These are phyloP conservation scores for Neoscelio sp. DNA, from an alignment of 2,888 invertebrate species.

Conservation along the genomic window DNA sequence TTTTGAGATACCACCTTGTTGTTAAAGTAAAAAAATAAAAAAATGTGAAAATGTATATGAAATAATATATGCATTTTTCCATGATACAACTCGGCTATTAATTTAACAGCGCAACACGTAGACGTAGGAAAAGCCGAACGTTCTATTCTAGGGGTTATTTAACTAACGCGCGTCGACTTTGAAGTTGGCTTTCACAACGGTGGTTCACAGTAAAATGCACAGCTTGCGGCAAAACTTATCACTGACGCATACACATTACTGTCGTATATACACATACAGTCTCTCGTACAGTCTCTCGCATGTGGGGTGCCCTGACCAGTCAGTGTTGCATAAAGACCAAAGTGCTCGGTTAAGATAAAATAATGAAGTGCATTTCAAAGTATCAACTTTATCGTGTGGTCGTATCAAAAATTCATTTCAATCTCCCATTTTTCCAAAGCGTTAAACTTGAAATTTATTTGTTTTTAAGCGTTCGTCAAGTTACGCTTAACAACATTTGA, in stretches of 20 bases:
- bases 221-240: slow-evolving; percentile 51
- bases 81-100: slow-evolving; percentile 6
- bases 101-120: slow-evolving; percentile 39
- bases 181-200: slow-evolving; percentile 38
- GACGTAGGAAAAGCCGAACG: slow-evolving; percentile 19
- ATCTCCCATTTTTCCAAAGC: too few relatives aligned
- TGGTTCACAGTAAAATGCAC: slow-evolving; percentile 48
- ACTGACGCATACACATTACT: slow-evolving; percentile 34
- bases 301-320: slow-evolving; percentile 11
- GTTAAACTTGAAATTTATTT: too few relatives aligned
- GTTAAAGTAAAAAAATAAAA: neutral
- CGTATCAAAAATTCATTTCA: too few relatives aligned
- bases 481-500: too few relatives aligned
- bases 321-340: slow-evolving; percentile 42
- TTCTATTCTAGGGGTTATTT: slow-evolving; percentile 47
- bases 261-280: neutral
- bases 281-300: neutral
- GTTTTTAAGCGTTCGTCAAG: too few relatives aligned
- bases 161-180: slow-evolving; percentile 48
- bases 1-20: too few relatives aligned
- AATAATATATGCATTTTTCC: too few relatives aligned
- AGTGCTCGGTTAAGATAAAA: slow-evolving; percentile 36
- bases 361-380: slow-evolving; percentile 41
- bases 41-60: too few relatives aligned
- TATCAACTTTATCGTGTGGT: slow-evolving; percentile 14